phyloP scores from a whole-genome alignment of 2,888 invertebrate species.

The Tachina grossa region DNA sequence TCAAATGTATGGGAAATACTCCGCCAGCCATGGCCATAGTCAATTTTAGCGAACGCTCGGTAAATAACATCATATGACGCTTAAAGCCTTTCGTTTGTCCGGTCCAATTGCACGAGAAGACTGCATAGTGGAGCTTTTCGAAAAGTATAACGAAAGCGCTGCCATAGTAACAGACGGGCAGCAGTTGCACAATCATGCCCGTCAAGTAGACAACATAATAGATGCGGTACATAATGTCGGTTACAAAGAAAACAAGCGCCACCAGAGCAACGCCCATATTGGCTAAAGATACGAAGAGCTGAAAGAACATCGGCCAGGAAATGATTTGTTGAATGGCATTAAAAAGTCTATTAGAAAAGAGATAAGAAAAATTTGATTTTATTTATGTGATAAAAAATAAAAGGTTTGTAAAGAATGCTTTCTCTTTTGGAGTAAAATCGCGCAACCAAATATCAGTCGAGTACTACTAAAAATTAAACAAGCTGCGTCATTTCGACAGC shows the following conservation, averaged over 20 bases:
- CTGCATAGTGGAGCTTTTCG: slow-evolving; percentile 55
- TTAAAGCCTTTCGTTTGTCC: slow-evolving; percentile 51
- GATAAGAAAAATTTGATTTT: not conserved
- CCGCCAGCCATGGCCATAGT: slow-evolving; percentile 52
- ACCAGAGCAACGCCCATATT: slow-evolving; percentile 48
- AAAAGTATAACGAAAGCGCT: slow-evolving; percentile 44
- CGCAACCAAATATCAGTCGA: too few relatives aligned
- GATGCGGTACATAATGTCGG: slow-evolving; percentile 9
- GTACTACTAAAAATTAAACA: too few relatives aligned
- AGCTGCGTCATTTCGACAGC: too few relatives aligned
- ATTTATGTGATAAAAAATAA: too few relatives aligned
- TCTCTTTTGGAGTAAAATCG: too few relatives aligned
- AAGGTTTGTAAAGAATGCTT: too few relatives aligned
- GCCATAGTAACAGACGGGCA: slow-evolving; percentile 64
- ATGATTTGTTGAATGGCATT: slow-evolving; percentile 34
- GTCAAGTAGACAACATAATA: slow-evolving; percentile 43
- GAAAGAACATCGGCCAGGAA: slow-evolving; percentile 54
- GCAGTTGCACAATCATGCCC: slow-evolving; percentile 46
- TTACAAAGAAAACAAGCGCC: slow-evolving; percentile 31
- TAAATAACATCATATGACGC: slow-evolving; percentile 56
- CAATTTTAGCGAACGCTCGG: slow-evolving; percentile 30
- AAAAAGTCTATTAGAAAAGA: slow-evolving; percentile 25
- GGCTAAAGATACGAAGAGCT: slow-evolving; percentile 32
- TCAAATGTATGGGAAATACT: slow-evolving; percentile 61
- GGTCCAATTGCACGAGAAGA: slow-evolving; percentile 63